These are phyloP conservation scores for Chelonia mydas DNA, from an alignment of 2,797 vertebrate genomes.

Conservation along the genomic window DNA sequence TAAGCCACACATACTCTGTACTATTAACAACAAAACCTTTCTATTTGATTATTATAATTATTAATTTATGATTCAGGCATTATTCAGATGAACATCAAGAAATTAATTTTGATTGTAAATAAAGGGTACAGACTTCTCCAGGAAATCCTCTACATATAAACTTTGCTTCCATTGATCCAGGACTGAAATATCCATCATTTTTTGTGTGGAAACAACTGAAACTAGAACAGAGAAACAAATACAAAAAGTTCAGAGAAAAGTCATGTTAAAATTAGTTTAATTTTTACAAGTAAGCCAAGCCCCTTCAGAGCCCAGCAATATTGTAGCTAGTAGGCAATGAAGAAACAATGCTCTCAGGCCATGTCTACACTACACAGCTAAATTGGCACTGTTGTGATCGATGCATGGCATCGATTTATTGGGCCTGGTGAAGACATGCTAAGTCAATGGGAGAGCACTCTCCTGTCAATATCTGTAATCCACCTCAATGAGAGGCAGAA, in stretches of 20 bases:
- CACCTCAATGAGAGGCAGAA: no score
- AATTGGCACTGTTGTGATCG: no score
- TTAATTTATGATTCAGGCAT: not conserved
- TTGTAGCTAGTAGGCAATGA: fast-evolving
- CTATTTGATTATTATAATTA: not conserved
- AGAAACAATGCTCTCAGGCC: not conserved
- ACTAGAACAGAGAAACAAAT: slow-evolving; percentile 24
- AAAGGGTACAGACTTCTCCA: slow-evolving; percentile 80
- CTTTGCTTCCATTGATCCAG: slow-evolving; percentile 75
- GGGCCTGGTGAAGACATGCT: no score
- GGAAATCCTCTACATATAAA: slow-evolving; percentile 71
- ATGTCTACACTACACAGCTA: no score
- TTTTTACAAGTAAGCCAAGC: slow-evolving; percentile 21
- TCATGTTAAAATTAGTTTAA: not conserved
- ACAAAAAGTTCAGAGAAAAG: not conserved
- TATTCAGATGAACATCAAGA: not conserved
- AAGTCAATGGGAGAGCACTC: no score
- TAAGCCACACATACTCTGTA: not conserved
- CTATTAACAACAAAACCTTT: not conserved
- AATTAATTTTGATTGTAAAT: not conserved
- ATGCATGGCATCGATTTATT: no score
- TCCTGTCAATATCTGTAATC: no score
- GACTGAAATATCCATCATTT: slow-evolving; percentile 36
- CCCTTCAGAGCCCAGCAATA: not conserved
- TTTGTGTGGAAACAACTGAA: slow-evolving; percentile 58